These are phyloP conservation scores for Misgurnus anguillicaudatus DNA, from an alignment of 2,113 vertebrate species.

Conservation along the genomic window DNA sequence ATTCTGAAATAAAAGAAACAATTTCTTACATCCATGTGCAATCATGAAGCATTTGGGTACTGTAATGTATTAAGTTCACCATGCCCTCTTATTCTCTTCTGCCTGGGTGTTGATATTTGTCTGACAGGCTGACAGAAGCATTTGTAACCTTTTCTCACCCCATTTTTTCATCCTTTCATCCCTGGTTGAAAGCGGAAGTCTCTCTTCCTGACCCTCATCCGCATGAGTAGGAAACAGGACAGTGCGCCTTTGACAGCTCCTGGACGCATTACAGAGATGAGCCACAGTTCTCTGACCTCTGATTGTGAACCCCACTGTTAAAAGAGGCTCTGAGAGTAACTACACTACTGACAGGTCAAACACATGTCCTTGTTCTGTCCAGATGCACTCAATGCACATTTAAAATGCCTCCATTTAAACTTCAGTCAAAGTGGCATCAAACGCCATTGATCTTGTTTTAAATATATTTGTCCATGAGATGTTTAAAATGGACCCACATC, in stretches of 20 bases:
- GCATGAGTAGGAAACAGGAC: slow-evolving; percentile 15
- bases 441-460: neutral
- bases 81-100: slow-evolving; percentile 10
- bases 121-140: slow-evolving; percentile 24
- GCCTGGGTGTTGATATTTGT: slow-evolving; percentile 1
- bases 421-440: neutral
- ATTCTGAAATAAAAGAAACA: too few relatives aligned
- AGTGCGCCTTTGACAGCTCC: slow-evolving; percentile 57
- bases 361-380: slow-evolving; percentile 60
- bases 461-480: neutral
- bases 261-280: slow-evolving; percentile 56
- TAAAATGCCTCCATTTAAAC: neutral
- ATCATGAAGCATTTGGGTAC: neutral
- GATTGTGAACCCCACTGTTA: slow-evolving; percentile 48
- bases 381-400: slow-evolving; percentile 50
- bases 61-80: slow-evolving; percentile 1
- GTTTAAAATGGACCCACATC: neutral
- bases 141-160: slow-evolving; percentile 7
- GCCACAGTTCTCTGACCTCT: slow-evolving; percentile 52
- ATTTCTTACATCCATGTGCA: too few relatives aligned
- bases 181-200: slow-evolving; percentile 10
- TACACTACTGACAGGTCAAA: slow-evolving; percentile 52
- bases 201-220: slow-evolving; percentile 26
- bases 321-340: slow-evolving; percentile 36
- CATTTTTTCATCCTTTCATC: slow-evolving; percentile 25